Evolutionary conservation across 2,113 vertebrate genomes (phyloP).

Genomic region (Ptychochromis oligacanthus): DNA sequence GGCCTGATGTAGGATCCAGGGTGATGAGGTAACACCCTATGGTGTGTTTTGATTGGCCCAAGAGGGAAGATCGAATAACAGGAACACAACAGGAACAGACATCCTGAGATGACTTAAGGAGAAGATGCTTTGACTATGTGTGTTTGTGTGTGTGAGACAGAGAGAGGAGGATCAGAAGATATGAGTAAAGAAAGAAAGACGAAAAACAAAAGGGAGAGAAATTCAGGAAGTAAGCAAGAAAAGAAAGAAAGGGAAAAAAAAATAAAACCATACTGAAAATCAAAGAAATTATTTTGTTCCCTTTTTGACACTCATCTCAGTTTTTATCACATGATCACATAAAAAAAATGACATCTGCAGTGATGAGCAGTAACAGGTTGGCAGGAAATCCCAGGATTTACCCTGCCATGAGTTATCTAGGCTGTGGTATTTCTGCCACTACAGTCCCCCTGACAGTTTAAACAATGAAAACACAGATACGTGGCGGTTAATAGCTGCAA

Average conservation of each 20-base stretch:
- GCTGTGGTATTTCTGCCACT: constrained; percentile 6
- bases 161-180: background rate
- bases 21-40: constrained; percentile 56
- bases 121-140: background rate
- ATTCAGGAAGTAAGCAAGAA: background rate
- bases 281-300: background rate
- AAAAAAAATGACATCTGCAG: constrained; percentile 17
- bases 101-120: constrained; percentile 3
- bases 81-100: constrained; percentile 25
- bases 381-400: constrained; percentile 62
- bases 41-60: constrained; percentile 54
- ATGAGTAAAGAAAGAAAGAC: background rate
- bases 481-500: background rate
- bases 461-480: background rate
- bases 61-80: constrained; percentile 47
- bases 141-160: too few relatives aligned
- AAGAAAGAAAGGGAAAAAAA: background rate
- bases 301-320: background rate
- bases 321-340: constrained; percentile 20
- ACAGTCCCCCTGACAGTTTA: background rate
- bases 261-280: background rate
- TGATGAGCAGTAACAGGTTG: constrained; percentile 61
- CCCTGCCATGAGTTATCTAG: constrained; percentile 23
- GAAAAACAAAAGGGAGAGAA: background rate
- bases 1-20: constrained; percentile 37